phyloP scores from a whole-genome alignment of 2,888 invertebrate species.

The Crocallis elinguaria region DNA sequence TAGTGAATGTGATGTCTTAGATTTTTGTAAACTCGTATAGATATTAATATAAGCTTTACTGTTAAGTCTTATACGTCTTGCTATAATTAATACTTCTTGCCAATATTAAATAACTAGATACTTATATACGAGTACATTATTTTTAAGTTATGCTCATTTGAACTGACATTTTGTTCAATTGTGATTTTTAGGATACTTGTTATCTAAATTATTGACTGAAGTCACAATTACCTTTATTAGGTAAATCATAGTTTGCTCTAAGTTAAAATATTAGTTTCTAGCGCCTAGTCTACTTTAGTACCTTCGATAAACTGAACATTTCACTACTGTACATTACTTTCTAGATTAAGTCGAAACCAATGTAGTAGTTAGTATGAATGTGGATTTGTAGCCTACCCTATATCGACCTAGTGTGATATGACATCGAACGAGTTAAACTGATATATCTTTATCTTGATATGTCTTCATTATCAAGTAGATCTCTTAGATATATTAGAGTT shows the following conservation, averaged over 20 bases:
- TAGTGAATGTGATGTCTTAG: slow-evolving; percentile 68
- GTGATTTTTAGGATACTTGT: background rate
- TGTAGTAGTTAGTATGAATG: slow-evolving; percentile 1
- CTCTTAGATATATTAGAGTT: slow-evolving; percentile 47
- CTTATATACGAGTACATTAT: background rate
- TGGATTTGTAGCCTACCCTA: slow-evolving; percentile 9
- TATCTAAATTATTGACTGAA: slow-evolving; percentile 11
- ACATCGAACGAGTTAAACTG: slow-evolving; percentile 36
- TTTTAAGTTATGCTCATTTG: background rate
- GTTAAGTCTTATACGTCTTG: slow-evolving; percentile 14
- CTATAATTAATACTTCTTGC: slow-evolving; percentile 15
- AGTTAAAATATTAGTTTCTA: too few relatives aligned
- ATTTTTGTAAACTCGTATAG: slow-evolving; percentile 62
- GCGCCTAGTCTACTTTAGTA: too few relatives aligned
- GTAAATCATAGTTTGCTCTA: background rate
- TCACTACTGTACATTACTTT: slow-evolving; percentile 4
- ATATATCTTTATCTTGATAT: slow-evolving; percentile 28
- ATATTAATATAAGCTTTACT: slow-evolving; percentile 52
- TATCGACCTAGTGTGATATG: slow-evolving; percentile 10
- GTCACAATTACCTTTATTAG: background rate
- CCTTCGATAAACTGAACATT: too few relatives aligned
- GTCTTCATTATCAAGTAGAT: slow-evolving; percentile 41
- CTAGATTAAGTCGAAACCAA: slow-evolving; percentile 1
- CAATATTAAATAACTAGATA: slow-evolving; percentile 3
- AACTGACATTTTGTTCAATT: background rate